Evolutionary conservation across 2,888 invertebrate species (phyloP).

Genomic region (Cetonia aurata): DNA sequence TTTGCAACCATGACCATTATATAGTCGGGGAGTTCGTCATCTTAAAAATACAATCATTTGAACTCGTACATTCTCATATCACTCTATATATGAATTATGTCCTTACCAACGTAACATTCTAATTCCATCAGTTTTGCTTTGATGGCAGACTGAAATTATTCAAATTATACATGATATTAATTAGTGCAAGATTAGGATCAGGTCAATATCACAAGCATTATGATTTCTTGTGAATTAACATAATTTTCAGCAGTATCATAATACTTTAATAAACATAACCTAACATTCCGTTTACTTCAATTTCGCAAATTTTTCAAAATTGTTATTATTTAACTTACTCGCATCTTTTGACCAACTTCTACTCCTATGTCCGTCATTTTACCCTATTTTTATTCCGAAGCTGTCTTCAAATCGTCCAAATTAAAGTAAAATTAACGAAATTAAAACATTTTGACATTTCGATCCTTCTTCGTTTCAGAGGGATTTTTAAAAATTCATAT

Average conservation of each 20-base stretch:
- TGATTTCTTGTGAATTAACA: neutral
- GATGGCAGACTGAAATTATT: conserved; percentile 85
- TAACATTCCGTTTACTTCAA: conserved; percentile 44
- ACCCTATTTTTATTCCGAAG: neutral
- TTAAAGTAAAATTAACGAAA: conserved; percentile 20
- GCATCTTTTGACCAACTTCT: conserved; percentile 89
- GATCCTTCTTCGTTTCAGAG: neutral
- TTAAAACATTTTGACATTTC: conserved; percentile 39
- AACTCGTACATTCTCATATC: conserved; percentile 16
- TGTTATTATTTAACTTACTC: conserved; percentile 71
- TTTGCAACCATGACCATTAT: conserved; percentile 99
- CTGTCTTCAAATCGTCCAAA: conserved; percentile 19
- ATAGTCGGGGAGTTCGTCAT: conserved; percentile 98
- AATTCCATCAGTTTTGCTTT: conserved; percentile 95
- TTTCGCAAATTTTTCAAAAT: neutral
- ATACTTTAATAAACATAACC: conserved; percentile 41
- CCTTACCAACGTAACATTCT: conserved; percentile 91
- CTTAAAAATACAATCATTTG: conserved; percentile 65
- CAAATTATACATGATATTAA: conserved; percentile 45
- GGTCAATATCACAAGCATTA: conserved; percentile 24
- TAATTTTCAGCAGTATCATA: conserved; percentile 3
- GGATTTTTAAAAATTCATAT: conserved; percentile 22
- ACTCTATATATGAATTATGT: conserved; percentile 26
- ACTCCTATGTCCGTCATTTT: conserved; percentile 84
- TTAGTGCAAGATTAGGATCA: conserved; percentile 17